Evolutionary conservation across 2,113 vertebrate species (phyloP), one percentile per base, ranked within the genome.

Genomic region (Grammomys surdaster): DNA sequence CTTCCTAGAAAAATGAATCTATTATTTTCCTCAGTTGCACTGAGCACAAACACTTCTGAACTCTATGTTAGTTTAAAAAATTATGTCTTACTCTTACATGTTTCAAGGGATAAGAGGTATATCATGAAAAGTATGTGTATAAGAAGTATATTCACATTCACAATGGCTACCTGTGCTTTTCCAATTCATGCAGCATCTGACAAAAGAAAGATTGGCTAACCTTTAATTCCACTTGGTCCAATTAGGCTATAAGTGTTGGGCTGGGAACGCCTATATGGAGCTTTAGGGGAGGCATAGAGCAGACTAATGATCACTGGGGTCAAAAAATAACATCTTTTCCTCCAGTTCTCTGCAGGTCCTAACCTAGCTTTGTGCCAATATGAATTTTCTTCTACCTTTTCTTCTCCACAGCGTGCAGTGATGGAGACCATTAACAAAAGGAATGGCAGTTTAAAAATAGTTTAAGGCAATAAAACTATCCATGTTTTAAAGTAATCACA

Each of bases 371-470:
- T 90, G 84, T 88, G 46, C 88, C 75, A 89, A 75, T 89, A 40
- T 60, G 69, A 94, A 84, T 90, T 91, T 76, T 75, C 56, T 89
- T 12, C 69, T 54, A 70, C 75, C 54, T 93, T 91, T 91, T 75
- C 91, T 86, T 81, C 94, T 94, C 90, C 60, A 51, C 85, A 88
- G 90, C 88, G 76, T 72, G 88, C 46, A 40, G 54, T 89, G 90
- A 92, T 13, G 86, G 91, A 95, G 48, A 90, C 85, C 81, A 96
- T 95, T 95, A 90, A 90, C 67, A 92, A 76, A 96, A 60, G 58
- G 91, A 94, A 95, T 31, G 80, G 80, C 73, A 89, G 72, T 93
- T 97, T 97, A 95, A 96, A 97, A 96, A 96, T 92, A 96, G 95
- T 92, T 97, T 70, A 87, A 89, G 76, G 96, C 95, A 96, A 89